Evolutionary conservation across 2,888 invertebrate species (phyloP), one percentile per base, ranked within the genome.

Genomic region (Drosophila ustulata): DNA sequence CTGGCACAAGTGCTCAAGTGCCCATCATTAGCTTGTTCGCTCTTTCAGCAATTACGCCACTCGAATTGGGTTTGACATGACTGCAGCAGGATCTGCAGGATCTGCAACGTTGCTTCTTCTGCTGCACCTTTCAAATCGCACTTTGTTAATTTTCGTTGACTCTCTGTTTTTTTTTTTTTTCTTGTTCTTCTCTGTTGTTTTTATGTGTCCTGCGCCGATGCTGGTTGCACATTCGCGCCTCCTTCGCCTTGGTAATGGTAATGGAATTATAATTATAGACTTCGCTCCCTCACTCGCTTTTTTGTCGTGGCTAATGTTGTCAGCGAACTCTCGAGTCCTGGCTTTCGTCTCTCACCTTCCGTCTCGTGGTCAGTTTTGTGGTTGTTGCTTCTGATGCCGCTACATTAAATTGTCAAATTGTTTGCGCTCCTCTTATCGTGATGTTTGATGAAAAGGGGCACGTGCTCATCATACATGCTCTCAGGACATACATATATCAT

Each of bases 191-290:
- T 30, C 30, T 63, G 37, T 45, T 78, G 50, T 53, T 68, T 64
- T 63, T 51, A 25, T 41, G 57, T 41, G 76, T 74, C 65, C 55
- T 78, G 69, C 5, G 43, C 28, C 80, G 69, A 75, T 75, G 75
- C 80, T 79, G 75, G 70, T 58, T 61, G 57, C 39, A 50, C 51
- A 75, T 55, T 52, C 53, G 49, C 62, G 63, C 66, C 84, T 80
- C 81, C 75, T 69, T 82, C 72, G 68, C 78, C 50, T 50, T 50
- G 55, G 67, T 66, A 79, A 69, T 83, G 82, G 82, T 90, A 90
- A 90, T 90, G 90, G 90, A 91, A 90, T 88, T 90, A 90, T 90
- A 90, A 90, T 90, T 90, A 90, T 90, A 90, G 91, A 84, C 81
- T 80, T 71, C 76, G 82, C 82, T 78, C 69, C 78, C 73, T 72